A percentile compares a stretch with the other conserved stretches of the same genome.
Conservation (phyloP, 2,888 invertebrate species). For the Listrodromus nycthemerus region DNA sequence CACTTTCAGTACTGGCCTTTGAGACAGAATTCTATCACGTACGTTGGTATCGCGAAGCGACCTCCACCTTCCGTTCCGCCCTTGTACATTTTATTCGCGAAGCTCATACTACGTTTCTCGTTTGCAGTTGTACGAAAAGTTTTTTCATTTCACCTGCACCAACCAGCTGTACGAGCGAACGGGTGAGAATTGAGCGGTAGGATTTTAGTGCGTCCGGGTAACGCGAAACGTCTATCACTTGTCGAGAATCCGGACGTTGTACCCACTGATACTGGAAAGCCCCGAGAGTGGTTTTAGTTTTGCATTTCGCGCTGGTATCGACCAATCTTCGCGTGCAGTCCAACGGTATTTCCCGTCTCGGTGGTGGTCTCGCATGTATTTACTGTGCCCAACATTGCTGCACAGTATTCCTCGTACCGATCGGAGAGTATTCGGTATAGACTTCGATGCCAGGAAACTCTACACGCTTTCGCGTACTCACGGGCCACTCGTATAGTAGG, state of each 20-base stretch:
- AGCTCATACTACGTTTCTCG: neutral
- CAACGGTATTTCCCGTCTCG: conserved; percentile 44
- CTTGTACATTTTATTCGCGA: conserved; percentile 7
- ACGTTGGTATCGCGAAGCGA: conserved; percentile 31
- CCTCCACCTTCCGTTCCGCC: neutral
- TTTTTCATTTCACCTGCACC: conserved; percentile 29
- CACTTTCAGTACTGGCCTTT: neutral
- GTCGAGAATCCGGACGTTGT: conserved; percentile 60
- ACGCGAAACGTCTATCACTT: conserved; percentile 61
- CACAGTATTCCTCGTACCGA: conserved; percentile 4
- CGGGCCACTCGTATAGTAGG: conserved; percentile 53
- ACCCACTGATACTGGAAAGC: conserved; percentile 49
- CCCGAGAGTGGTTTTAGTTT: conserved; percentile 49
- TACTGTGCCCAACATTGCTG: neutral
- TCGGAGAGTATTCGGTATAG: neutral
- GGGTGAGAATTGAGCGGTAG: conserved; percentile 52
- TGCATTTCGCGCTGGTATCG: conserved; percentile 56
- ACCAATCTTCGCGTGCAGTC: conserved; percentile 68
- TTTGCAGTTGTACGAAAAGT: conserved; percentile 42
- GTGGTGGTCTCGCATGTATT: neutral
- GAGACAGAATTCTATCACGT: conserved; percentile 43
- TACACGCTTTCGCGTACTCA: conserved; percentile 57
- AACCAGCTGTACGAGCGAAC: neutral
- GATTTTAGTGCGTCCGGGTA: conserved; percentile 26
- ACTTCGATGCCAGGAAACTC: conserved; percentile 44